phyloP scores from a whole-genome alignment of 2,113 vertebrate species.

The Apodemus sylvaticus region DNA sequence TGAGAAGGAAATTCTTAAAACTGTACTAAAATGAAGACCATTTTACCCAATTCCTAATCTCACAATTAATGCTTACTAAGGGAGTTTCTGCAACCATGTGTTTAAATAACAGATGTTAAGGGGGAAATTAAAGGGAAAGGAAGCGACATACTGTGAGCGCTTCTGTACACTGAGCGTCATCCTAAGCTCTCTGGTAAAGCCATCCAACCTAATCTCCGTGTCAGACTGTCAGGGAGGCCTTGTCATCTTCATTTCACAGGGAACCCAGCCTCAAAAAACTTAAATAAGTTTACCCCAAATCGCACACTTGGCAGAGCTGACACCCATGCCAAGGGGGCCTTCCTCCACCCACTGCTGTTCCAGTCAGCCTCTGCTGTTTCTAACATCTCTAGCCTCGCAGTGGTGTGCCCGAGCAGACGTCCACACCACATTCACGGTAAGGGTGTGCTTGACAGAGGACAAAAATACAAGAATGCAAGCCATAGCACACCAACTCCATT shows the following conservation, averaged over 20 bases:
- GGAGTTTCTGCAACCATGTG: not conserved
- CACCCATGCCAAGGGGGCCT: not conserved
- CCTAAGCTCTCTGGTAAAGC: slow-evolving; percentile 34
- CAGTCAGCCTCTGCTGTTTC: not conserved
- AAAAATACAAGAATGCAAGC: not conserved
- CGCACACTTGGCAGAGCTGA: not conserved
- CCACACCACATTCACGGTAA: not conserved
- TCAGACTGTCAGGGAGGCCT: not conserved
- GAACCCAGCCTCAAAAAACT: slow-evolving; percentile 12
- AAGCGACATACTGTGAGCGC: not conserved
- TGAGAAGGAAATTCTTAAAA: slow-evolving; percentile 30
- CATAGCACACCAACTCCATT: not conserved
- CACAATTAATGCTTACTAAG: not conserved
- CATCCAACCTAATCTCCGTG: slow-evolving; percentile 19
- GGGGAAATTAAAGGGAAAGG: not conserved
- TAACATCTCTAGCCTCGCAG: not conserved
- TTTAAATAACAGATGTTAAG: not conserved
- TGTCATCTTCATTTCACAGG: slow-evolving; percentile 25
- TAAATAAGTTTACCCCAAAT: not conserved
- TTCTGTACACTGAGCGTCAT: not conserved
- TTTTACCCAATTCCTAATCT: slow-evolving; percentile 30
- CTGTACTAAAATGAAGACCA: not conserved
- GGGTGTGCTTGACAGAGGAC: not conserved
- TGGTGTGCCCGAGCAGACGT: not conserved
- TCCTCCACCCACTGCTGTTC: not conserved